Base-by-base conservation (phyloP, 2,888 invertebrate species). In the Pasiphila rectangulata region DNA sequence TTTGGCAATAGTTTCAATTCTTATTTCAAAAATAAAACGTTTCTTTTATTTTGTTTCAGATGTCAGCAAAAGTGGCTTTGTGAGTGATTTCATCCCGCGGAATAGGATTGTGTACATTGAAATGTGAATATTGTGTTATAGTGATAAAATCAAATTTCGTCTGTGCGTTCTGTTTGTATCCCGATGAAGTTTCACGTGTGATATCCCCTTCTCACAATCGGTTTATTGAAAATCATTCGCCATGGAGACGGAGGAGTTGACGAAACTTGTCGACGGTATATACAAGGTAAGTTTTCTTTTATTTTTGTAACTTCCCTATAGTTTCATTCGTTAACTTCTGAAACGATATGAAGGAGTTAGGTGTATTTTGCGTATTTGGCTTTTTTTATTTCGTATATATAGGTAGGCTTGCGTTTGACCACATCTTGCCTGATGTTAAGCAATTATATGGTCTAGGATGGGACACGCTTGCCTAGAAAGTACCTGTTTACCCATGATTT, bases 181-280 rank as follows among this genome's bases (percentile, higher is more conserved):
- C 73, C 72, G 71, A 87, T 88, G 87, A 85, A 79, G 83, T 78
- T 79, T 79, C 70, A 71, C 59, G 84, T 84, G 83, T 86, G 77
- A 78, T 67, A 64, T 64, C 65, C 64, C 68, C 61, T 71, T 72
- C 52, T 59, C 61, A 63, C 59, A 64, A 70, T 71, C 70, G 67
- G 63, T 75, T 73, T 67, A 72, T 63, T 77, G 73, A 78, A 75
- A 75, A 79, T 72, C 69, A 64, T 64, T 79, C 79, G 68, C 69
- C 65, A 90, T 94, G 94, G 96, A 96, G 90, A 95, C 95, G 69
- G 96, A 96, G 82, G 96, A 96, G 90, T 93, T 96, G 67, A 95
- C 95, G 75, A 95, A 95, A 90, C 93, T 96, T 69, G 96, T 96
- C 70, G 96, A 96, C 87, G 95, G 95, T 70, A 96, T 96, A 75